A percentile compares a stretch with the other conserved stretches of the same genome.
Evolutionary conservation across 2,888 invertebrate genomes (phyloP).

Genomic region (Heliconius aoede): DNA sequence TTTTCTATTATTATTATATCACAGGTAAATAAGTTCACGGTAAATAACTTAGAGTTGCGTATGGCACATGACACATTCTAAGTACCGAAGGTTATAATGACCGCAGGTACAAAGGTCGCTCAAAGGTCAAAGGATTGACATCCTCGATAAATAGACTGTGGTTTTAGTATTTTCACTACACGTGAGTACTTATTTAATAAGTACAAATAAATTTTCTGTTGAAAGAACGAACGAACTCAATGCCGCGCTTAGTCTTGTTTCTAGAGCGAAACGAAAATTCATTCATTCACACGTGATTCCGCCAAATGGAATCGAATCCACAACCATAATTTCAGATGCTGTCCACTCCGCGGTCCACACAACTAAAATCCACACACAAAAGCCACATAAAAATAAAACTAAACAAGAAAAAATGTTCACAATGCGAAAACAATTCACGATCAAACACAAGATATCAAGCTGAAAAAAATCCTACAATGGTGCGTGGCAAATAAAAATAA

Average conservation of each 20-base stretch:
- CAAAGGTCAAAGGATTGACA: too few relatives aligned
- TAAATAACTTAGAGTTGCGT: too few relatives aligned
- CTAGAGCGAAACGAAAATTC: neutral
- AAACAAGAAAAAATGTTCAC: slow-evolving; percentile 6
- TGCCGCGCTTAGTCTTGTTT: neutral
- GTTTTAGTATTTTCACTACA: too few relatives aligned
- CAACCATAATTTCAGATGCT: neutral
- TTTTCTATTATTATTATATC: too few relatives aligned
- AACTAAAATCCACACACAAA: neutral
- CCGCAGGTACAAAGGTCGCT: too few relatives aligned
- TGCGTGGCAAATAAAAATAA: slow-evolving; percentile 78
- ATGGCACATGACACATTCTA: too few relatives aligned
- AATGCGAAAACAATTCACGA: slow-evolving; percentile 4
- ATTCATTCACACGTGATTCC: neutral
- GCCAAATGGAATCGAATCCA: neutral
- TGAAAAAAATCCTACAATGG: slow-evolving; percentile 69
- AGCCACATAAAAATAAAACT: slow-evolving; percentile 5
- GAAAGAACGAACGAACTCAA: neutral
- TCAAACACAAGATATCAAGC: slow-evolving; percentile 62
- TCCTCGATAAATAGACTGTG: too few relatives aligned
- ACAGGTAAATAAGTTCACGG: too few relatives aligned
- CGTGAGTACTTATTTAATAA: too few relatives aligned
- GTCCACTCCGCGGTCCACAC: neutral
- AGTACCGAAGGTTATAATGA: too few relatives aligned
- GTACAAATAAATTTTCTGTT: too few relatives aligned